phyloP scores from a whole-genome alignment of 2,797 vertebrate genomes.

The Ataeniobius toweri region DNA sequence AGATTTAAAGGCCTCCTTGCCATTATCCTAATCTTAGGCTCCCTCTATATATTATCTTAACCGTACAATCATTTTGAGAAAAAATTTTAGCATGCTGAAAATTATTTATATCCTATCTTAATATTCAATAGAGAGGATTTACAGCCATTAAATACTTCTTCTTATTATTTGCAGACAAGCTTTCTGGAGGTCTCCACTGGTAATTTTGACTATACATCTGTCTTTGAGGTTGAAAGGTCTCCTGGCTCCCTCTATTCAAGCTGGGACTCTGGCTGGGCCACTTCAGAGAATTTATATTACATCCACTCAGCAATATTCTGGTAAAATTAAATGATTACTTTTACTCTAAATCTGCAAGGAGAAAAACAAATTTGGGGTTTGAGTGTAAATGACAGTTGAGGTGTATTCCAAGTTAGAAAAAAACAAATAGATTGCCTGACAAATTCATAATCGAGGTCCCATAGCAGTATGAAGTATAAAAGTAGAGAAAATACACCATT shows the following conservation, averaged over 20 bases:
- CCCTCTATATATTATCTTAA: not conserved
- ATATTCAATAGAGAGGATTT: not conserved
- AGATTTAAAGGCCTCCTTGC: not conserved
- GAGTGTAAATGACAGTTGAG: not conserved
- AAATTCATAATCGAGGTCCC: not conserved
- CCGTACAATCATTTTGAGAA: not conserved
- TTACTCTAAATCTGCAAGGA: not conserved
- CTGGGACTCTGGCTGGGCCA: not conserved
- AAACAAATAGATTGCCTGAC: not conserved
- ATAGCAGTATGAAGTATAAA: not conserved
- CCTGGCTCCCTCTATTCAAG: not conserved
- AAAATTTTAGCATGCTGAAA: not conserved
- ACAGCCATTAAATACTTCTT: not conserved
- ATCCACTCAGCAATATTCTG: not conserved
- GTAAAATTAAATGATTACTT: constrained; percentile 1
- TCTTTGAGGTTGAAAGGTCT: not conserved
- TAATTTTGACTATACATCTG: not conserved
- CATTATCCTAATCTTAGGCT: not conserved
- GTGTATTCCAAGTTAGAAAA: not conserved
- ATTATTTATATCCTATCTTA: not conserved
- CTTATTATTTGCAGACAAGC: not conserved
- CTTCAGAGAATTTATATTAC: not conserved
- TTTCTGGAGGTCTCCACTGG: not conserved
- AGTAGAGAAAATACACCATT: not conserved
- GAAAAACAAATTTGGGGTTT: not conserved